These are phyloP conservation scores for Bruchidius siliquastri DNA, from an alignment of 2,888 invertebrate species.

Conservation along the genomic window DNA sequence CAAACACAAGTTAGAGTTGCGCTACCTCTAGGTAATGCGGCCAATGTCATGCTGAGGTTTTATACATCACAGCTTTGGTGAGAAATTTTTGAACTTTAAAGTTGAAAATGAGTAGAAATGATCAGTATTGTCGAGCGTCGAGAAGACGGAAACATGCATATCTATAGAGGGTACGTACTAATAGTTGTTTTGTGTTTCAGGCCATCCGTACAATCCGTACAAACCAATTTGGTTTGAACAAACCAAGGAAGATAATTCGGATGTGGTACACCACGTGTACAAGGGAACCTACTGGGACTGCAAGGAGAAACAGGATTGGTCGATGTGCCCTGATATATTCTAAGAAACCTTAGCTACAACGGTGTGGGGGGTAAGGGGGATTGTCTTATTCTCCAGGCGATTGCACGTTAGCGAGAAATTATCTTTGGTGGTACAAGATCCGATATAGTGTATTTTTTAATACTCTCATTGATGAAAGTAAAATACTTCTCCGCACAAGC, in stretches of 20 bases:
- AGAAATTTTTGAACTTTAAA: too few relatives aligned
- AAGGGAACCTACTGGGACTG: slow-evolving; percentile 89
- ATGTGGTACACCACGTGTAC: slow-evolving; percentile 79
- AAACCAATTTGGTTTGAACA: slow-evolving; percentile 89
- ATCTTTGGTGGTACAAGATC: not conserved
- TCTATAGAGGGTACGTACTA: too few relatives aligned
- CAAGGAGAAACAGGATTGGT: slow-evolving; percentile 87
- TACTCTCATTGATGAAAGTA: not conserved
- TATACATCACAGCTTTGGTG: too few relatives aligned
- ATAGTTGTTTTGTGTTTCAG: slow-evolving; percentile 24
- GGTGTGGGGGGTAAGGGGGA: not conserved
- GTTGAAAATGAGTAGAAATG: too few relatives aligned
- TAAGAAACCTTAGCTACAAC: slow-evolving; percentile 34
- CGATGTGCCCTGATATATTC: slow-evolving; percentile 87
- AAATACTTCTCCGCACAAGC: too few relatives aligned
- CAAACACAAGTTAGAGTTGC: too few relatives aligned
- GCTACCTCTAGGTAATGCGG: too few relatives aligned
- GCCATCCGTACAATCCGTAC: slow-evolving; percentile 65
- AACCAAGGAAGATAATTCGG: slow-evolving; percentile 66
- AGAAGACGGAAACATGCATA: too few relatives aligned
- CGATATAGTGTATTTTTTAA: not conserved
- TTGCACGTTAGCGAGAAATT: not conserved
- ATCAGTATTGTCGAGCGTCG: too few relatives aligned
- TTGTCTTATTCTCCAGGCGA: not conserved
- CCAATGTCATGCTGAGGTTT: too few relatives aligned